A percentile compares a stretch with the other conserved stretches of the same genome.
Conservation (phyloP, 2,113 vertebrate species). For the Cottus gobio region DNA sequence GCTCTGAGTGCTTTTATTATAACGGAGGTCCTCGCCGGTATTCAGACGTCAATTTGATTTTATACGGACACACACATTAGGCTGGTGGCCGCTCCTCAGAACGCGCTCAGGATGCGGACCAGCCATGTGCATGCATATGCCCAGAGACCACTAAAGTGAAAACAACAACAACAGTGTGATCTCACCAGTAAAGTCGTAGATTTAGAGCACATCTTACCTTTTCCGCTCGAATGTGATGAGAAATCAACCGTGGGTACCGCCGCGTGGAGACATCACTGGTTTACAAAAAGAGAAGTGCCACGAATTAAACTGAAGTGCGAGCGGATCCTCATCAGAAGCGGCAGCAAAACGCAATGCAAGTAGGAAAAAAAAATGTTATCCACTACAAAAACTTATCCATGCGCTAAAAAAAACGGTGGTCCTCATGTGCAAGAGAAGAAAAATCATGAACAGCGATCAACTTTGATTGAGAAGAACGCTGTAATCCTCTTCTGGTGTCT, state of each 20-base stretch:
- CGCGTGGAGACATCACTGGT: conserved; percentile 83
- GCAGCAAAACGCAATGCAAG: conserved; percentile 61
- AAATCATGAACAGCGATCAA: conserved; percentile 66
- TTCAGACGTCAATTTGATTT: conserved; percentile 36
- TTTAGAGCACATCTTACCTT: conserved; percentile 76
- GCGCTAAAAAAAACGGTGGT: conserved; percentile 72
- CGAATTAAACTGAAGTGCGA: conserved; percentile 76
- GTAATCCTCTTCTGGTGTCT: conserved; percentile 81
- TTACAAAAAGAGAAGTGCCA: conserved; percentile 80
- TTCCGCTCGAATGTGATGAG: conserved; percentile 52
- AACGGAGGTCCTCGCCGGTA: not conserved
- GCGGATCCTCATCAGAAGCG: conserved; percentile 73
- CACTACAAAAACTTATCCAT: conserved; percentile 81
- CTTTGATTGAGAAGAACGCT: conserved; percentile 69
- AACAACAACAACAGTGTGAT: conserved; percentile 5
- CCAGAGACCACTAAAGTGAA: conserved; percentile 24
- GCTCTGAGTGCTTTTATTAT: conserved; percentile 3
- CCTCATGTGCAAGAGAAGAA: conserved; percentile 62
- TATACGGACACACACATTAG: conserved; percentile 34
- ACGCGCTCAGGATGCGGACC: conserved; percentile 33
- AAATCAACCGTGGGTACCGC: conserved; percentile 78
- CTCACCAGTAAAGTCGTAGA: conserved; percentile 14
- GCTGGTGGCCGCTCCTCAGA: conserved; percentile 17
- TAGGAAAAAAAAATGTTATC: conserved; percentile 73
- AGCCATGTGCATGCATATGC: not conserved